Base-by-base conservation (phyloP, 2,888 invertebrate species). In the Drosophila mulleri region DNA sequence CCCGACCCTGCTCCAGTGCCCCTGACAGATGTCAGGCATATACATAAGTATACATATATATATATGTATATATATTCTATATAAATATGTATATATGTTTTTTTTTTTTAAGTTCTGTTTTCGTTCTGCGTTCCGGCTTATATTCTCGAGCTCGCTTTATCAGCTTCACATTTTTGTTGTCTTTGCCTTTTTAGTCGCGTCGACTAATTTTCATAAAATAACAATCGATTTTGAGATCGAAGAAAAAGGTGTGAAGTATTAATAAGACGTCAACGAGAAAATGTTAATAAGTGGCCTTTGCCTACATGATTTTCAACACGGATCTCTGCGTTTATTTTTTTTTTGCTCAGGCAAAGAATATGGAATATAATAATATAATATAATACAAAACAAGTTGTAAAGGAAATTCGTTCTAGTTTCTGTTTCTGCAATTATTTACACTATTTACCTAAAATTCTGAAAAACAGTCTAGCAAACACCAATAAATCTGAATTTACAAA, bases 221-320 rank as follows among this genome's bases (percentile, higher is more conserved):
- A 54, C 90, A 77, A 90, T 90, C 80, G 89, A 87, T 89, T 87
- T 83, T 63, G 64, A 80, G 75, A 72, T 72, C 78, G 70, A 74
- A 75, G 72, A 78, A 82, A 79, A 84, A 88, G 88, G 88, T 90
- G 88, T 88, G 88, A 88, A 88, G 84, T 89, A 89, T 90, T 90
- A 90, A 88, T 87, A 90, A 90, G 90, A 89, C 72, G 84, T 88
- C 89, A 88, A 90, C 74, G 78, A 73, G 79, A 81, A 87, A 89
- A 89, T 85, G 88, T 88, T 88, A 89, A 89, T 88, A 79, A 71
- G 80, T 65, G 62, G 71, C 62, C 60, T 69, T 78, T 62, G 66
- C 45, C 69, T 50, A 60, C 61, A 73, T 68, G 72, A 62, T 67
- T 54, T 61, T 69, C 35, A 45, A 50, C 29, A 39, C 58, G 54